Conservation (phyloP, 2,113 vertebrate species). For the Eptesicus fuscus region DNA sequence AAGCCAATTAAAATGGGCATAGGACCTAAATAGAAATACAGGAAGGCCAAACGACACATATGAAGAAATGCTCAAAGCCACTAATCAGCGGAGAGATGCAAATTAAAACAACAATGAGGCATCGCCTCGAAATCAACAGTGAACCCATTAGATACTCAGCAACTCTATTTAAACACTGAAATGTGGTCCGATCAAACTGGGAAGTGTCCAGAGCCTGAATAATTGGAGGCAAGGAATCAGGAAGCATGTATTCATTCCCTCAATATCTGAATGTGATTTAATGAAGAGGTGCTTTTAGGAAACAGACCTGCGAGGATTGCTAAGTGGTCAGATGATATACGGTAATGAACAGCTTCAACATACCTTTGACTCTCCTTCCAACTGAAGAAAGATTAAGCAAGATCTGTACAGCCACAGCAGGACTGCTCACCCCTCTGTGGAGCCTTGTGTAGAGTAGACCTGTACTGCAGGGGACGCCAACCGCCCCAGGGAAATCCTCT, state of each 20-base stretch:
- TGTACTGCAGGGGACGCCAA: fast-evolving
- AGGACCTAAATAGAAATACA: no score
- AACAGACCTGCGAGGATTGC: background rate
- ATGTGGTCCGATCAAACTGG: background rate
- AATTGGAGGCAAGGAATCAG: background rate
- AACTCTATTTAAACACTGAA: background rate
- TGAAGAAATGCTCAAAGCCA: no score
- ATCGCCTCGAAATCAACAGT: background rate
- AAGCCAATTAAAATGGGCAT: no score
- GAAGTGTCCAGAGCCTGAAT: background rate
- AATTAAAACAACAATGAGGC: no score
- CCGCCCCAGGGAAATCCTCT: fast-evolving
- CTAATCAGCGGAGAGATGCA: no score
- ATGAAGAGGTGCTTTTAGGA: background rate
- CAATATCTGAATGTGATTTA: background rate
- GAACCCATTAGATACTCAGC: background rate
- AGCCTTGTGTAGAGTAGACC: fast-evolving
- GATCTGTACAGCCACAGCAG: background rate
- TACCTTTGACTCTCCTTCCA: background rate
- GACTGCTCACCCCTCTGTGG: background rate
- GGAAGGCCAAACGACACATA: no score
- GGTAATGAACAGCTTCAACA: background rate
- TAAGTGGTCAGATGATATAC: background rate
- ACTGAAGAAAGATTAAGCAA: background rate
- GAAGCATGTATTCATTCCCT: background rate